These are phyloP conservation scores for Galerucella pusilla DNA, from an alignment of 2,888 invertebrate species.

Conservation along the genomic window DNA sequence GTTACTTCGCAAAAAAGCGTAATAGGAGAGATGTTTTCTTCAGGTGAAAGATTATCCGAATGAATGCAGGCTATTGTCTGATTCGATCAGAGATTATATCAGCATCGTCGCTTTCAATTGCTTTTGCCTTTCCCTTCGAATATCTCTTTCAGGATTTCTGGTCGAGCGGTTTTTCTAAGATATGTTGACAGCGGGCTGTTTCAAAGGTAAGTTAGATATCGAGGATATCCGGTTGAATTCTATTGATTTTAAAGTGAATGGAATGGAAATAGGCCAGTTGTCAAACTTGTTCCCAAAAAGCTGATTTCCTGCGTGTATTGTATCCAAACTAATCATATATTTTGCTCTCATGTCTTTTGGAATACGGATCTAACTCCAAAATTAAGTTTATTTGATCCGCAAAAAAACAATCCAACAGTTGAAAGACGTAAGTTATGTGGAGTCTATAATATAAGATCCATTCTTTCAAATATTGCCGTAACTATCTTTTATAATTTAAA, in stretches of 20 bases:
- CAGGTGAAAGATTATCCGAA: conserved; percentile 31
- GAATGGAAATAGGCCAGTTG: background rate
- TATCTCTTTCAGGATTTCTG: conserved; percentile 11
- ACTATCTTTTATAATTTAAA: no score
- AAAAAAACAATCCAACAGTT: no score
- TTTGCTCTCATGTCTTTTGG: no score
- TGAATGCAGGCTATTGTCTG: conserved; percentile 34
- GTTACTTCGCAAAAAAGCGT: background rate
- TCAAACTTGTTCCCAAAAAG: background rate
- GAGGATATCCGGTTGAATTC: background rate
- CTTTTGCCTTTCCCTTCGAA: conserved; percentile 18
- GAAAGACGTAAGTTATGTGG: no score
- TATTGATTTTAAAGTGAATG: conserved; percentile 2
- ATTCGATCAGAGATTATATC: conserved; percentile 35
- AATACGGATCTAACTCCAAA: no score
- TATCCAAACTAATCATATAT: background rate
- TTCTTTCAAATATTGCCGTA: no score
- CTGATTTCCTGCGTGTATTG: background rate
- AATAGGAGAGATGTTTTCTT: conserved; percentile 23
- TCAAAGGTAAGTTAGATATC: background rate
- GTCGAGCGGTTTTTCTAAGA: conserved; percentile 2
- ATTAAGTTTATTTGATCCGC: no score
- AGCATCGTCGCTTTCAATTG: conserved; percentile 38
- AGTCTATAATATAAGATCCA: no score
- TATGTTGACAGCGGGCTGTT: conserved; percentile 12